A percentile compares a stretch with the other conserved stretches of the same genome.
Evolutionary conservation across 2,113 vertebrate species (phyloP).

Genomic region (Tringa solitaria): DNA sequence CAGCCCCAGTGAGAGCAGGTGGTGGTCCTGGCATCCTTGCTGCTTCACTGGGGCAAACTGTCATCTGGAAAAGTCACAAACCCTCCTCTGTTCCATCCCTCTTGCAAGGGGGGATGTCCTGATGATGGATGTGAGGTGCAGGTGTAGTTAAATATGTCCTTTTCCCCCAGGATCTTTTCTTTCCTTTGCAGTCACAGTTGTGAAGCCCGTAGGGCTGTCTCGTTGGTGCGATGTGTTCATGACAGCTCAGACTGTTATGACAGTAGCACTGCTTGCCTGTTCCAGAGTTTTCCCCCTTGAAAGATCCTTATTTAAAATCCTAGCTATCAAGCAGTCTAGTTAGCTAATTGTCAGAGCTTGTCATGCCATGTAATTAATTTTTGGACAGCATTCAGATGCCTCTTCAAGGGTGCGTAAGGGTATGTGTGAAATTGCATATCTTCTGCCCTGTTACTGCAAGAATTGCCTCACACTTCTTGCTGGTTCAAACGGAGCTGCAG

Average conservation of each 20-base stretch:
- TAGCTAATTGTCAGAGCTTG: conserved; percentile 35
- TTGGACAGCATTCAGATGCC: conserved; percentile 22
- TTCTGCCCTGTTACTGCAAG: background rate
- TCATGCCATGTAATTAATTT: conserved; percentile 21
- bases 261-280: background rate
- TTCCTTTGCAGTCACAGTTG: background rate
- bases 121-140: background rate
- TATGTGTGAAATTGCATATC: background rate
- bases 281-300: background rate
- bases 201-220: background rate
- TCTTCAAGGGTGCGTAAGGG: background rate
- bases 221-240: background rate
- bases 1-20: background rate
- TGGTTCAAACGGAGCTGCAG: background rate
- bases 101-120: background rate
- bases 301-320: conserved; percentile 7
- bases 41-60: background rate
- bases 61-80: background rate
- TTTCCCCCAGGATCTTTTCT: background rate
- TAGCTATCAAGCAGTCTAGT: background rate
- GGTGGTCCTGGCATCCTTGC: background rate
- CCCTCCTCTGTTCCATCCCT: background rate
- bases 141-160: background rate
- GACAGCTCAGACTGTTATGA: conserved; percentile 2
- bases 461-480: background rate